Evolutionary conservation across 2,888 invertebrate species (phyloP).

Genomic region (Thecophora atra): DNA sequence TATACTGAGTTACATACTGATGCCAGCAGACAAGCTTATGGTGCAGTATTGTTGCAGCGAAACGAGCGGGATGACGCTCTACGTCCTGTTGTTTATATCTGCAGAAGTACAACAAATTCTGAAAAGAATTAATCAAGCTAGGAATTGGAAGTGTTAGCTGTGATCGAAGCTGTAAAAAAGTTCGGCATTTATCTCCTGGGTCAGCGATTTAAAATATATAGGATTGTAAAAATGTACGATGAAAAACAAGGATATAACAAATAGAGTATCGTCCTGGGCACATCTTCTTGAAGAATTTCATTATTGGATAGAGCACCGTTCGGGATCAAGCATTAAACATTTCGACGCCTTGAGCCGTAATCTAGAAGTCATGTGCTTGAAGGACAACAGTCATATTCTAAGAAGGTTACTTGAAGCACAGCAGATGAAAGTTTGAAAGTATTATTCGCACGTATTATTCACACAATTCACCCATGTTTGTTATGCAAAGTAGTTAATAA

Average conservation of each 20-base stretch:
- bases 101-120: too few relatives aligned
- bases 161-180: slow-evolving; percentile 8
- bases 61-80: too few relatives aligned
- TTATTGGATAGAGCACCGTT: slow-evolving; percentile 37
- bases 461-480: slow-evolving; percentile 2
- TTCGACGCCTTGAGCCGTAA: slow-evolving; percentile 42
- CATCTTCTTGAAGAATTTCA: slow-evolving; percentile 38
- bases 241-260: slow-evolving; percentile 20
- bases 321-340: slow-evolving; percentile 40
- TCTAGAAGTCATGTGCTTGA: slow-evolving; percentile 29
- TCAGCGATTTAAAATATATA: slow-evolving; percentile 38
- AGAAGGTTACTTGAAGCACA: slow-evolving; percentile 32
- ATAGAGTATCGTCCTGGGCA: slow-evolving; percentile 36
- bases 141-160: slow-evolving; percentile 13
- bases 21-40: too few relatives aligned
- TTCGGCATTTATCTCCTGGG: slow-evolving; percentile 53
- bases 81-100: too few relatives aligned
- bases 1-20: too few relatives aligned
- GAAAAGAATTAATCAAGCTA: slow-evolving; percentile 10
- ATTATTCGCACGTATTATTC: slow-evolving; percentile 9
- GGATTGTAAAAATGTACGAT: slow-evolving; percentile 34
- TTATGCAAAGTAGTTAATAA: slow-evolving; percentile 17
- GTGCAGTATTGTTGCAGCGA: too few relatives aligned
- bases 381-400: slow-evolving; percentile 27
- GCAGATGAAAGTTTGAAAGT: slow-evolving; percentile 8